Conservation (phyloP, 2,888 invertebrate genomes). For the Cremastobaeus sp. region DNA sequence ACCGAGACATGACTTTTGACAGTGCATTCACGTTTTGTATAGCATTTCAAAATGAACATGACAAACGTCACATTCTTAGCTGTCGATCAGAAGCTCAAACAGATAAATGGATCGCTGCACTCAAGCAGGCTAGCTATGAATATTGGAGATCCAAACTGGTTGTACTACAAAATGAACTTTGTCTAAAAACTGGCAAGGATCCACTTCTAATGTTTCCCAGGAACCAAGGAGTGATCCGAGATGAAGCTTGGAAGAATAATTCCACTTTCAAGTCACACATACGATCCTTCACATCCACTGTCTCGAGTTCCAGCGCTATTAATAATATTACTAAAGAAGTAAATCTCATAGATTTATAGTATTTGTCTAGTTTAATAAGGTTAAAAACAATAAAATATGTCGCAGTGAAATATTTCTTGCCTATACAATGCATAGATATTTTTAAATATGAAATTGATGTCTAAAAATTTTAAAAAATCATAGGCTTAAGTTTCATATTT, state of each 20-base stretch:
- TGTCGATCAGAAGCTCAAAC: conserved; percentile 85
- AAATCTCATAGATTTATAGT: conserved; percentile 69
- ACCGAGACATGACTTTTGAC: conserved; percentile 82
- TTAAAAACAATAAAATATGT: too few species aligned
- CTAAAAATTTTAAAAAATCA: too few species aligned
- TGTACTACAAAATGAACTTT: conserved; percentile 84
- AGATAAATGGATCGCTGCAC: conserved; percentile 84
- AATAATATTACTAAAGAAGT: conserved; percentile 67
- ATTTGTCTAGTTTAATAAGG: background rate
- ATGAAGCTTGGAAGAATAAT: conserved; percentile 72
- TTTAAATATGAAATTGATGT: too few species aligned
- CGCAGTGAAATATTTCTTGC: background rate
- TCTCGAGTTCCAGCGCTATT: conserved; percentile 64
- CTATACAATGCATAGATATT: background rate
- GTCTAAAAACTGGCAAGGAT: conserved; percentile 84
- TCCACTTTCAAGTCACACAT: conserved; percentile 74
- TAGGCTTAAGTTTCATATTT: too few species aligned
- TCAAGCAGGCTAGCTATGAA: conserved; percentile 86
- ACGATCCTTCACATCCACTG: conserved; percentile 67
- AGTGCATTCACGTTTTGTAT: conserved; percentile 88
- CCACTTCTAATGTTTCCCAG: conserved; percentile 82
- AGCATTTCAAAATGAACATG: conserved; percentile 83
- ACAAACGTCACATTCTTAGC: conserved; percentile 85
- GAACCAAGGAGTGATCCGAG: conserved; percentile 80
- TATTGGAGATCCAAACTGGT: conserved; percentile 83